Conservation (phyloP, 2,797 vertebrate species). For the Ficedula albicollis region DNA sequence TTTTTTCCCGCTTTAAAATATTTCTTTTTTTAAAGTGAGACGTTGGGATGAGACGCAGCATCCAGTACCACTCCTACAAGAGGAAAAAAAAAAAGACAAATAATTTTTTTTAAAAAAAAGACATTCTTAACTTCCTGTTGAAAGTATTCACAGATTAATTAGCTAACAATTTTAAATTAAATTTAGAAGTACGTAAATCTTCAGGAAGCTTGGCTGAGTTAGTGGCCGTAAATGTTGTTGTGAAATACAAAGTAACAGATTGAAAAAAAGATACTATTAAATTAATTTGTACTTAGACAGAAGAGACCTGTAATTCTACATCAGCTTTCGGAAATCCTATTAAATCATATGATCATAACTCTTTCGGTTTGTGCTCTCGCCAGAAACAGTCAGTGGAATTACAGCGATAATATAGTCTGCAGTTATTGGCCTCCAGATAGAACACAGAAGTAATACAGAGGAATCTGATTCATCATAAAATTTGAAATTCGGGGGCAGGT, state of each 20-base stretch:
- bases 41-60: neutral
- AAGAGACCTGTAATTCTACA: neutral
- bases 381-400: neutral
- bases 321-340: neutral
- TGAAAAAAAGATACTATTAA: neutral
- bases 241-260: neutral
- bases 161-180: neutral
- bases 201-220: neutral
- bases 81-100: fast-evolving
- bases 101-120: no score
- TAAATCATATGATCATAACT: neutral
- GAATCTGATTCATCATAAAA: neutral
- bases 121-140: neutral
- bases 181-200: neutral
- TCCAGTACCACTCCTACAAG: neutral
- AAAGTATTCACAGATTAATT: neutral
- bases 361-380: neutral
- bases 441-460: neutral
- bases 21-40: neutral
- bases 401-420: neutral
- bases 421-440: neutral
- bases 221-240: neutral
- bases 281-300: neutral
- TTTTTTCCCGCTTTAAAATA: neutral
- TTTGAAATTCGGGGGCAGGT: neutral